Base-by-base conservation (phyloP, 2,888 invertebrate species). In the Trissoscelio sp. region DNA sequence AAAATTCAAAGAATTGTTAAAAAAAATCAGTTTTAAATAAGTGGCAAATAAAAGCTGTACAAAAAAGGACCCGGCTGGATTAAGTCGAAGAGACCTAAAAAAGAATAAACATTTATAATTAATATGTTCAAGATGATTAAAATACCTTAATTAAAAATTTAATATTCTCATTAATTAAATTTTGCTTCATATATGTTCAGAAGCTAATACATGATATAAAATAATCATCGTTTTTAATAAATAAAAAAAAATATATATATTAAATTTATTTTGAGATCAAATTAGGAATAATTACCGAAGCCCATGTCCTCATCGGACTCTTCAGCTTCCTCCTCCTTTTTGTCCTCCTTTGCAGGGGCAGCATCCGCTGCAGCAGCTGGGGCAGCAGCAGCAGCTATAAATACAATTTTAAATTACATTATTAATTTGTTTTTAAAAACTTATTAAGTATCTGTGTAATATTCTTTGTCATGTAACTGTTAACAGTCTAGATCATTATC, bases 231-330 rank as follows among this genome's bases (percentile, higher is more conserved):
- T n/a, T n/a, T n/a, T n/a, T n/a, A n/a, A n/a, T n/a, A n/a, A n/a
- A n/a, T n/a, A n/a, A n/a, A n/a, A n/a, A n/a, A n/a, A n/a, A n/a
- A n/a, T n/a, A n/a, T n/a, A n/a, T n/a, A n/a, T n/a, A n/a, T n/a
- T n/a, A n/a, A n/a, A n/a, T n/a, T n/a, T n/a, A n/a, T n/a, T n/a
- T n/a, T n/a, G n/a, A n/a, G n/a, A n/a, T n/a, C n/a, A n/a, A n/a
- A n/a, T n/a, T n/a, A n/a, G n/a, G n/a, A n/a, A n/a, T n/a, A n/a
- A 92, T 92, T 92, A 94, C 96, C 97, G 92, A 98, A 96, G 92
- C 97, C 98, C 97, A 98, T 97, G 92, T 97, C 98, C 87, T 97
- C 97, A 87, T 97, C 97, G 79, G 96, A 96, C 91, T 97, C 96
- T 88, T 96, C 95, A 84, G 95, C 95, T 88, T 95, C 94, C 89